phyloP scores from a whole-genome alignment of 1,140 invertebrate genomes.

The Thereuonema tuberculata region DNA sequence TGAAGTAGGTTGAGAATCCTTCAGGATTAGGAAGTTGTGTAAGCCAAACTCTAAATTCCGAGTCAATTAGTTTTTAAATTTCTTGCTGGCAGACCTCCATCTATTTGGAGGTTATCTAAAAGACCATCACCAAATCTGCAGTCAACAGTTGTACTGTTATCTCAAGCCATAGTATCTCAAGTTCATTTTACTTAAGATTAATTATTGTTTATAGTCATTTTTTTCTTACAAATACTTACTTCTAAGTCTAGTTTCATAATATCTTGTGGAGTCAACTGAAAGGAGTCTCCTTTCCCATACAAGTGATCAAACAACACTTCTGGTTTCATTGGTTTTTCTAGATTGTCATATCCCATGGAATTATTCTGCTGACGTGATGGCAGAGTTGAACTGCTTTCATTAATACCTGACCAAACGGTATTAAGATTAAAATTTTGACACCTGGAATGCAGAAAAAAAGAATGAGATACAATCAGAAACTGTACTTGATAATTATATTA shows the following conservation, averaged over 20 bases:
- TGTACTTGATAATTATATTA: background rate
- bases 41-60: too few species aligned
- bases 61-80: too few species aligned
- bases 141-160: too few species aligned
- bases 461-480: background rate
- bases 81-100: too few species aligned
- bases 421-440: background rate
- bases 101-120: too few species aligned
- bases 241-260: background rate
- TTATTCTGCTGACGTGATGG: background rate
- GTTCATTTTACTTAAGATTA: too few species aligned
- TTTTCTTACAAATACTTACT: background rate
- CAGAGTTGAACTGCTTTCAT: background rate
- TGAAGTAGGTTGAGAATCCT: too few species aligned
- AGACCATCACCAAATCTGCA: too few species aligned
- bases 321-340: background rate
- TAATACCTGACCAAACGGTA: background rate
- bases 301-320: background rate
- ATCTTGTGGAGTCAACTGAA: background rate
- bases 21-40: too few species aligned
- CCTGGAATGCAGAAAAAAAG: background rate
- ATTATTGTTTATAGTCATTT: too few species aligned
- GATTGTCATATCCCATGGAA: background rate
- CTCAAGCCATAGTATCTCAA: too few species aligned
- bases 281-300: background rate